Evolutionary conservation across 1,140 invertebrate genomes (phyloP).

Genomic region (Leguminivora glycinivorella): DNA sequence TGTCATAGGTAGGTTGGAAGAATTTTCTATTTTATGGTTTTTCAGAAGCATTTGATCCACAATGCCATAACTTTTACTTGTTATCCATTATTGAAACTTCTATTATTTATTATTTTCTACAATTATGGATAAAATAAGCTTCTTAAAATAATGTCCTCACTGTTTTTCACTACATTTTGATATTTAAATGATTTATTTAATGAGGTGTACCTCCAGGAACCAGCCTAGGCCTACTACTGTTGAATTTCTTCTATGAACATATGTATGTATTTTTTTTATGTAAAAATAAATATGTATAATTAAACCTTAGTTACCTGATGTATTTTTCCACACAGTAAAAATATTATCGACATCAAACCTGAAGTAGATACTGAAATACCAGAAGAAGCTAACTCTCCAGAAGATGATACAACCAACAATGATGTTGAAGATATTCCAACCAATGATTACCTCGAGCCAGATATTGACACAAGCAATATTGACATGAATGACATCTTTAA

Average conservation of each 20-base stretch:
- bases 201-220: background rate
- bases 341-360: slow-evolving; percentile 27
- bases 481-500: slow-evolving; percentile 27
- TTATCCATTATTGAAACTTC: background rate
- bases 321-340: background rate
- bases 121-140: no score
- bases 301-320: background rate
- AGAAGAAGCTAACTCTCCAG: slow-evolving; percentile 6
- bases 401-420: background rate
- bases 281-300: background rate
- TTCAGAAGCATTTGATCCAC: background rate
- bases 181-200: background rate
- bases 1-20: background rate
- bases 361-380: slow-evolving; percentile 2
- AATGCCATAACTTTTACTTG: background rate
- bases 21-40: background rate
- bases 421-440: background rate
- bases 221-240: background rate
- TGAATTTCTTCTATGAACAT: background rate
- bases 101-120: background rate
- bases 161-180: background rate
- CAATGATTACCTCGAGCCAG: background rate
- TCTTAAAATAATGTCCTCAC: background rate
- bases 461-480: background rate
- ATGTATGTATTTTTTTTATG: no score